Conservation (phyloP, 2,113 vertebrate species). For the Merops nubicus region DNA sequence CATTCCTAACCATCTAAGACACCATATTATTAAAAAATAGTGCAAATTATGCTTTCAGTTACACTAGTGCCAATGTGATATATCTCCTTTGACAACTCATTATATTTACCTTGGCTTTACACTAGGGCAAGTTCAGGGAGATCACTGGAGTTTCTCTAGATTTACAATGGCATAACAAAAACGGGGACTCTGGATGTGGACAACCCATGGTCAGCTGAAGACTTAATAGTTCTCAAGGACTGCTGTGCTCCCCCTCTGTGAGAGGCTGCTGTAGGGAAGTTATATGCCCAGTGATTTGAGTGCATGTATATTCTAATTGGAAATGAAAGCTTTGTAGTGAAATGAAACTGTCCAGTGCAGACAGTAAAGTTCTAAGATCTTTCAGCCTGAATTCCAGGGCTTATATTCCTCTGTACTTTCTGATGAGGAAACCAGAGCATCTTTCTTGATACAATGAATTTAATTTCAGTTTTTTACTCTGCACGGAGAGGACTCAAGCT, state of each 20-base stretch:
- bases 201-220: not conserved
- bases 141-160: constrained; percentile 10
- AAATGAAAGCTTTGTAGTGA: not conserved
- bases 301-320: not conserved
- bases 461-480: not conserved
- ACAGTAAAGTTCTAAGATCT: not conserved
- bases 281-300: not conserved
- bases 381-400: not conserved
- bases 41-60: constrained; percentile 48
- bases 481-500: not conserved
- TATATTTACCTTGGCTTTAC: constrained; percentile 50
- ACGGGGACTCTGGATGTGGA: not conserved
- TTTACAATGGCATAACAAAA: constrained; percentile 44
- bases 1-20: constrained; percentile 41
- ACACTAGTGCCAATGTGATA: not conserved
- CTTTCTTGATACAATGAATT: not conserved
- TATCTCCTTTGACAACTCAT: constrained; percentile 33
- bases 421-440: not conserved
- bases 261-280: not conserved
- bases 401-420: not conserved
- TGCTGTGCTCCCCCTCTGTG: not conserved
- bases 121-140: not conserved
- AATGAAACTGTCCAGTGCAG: not conserved
- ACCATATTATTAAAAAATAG: constrained; percentile 37
- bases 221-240: not conserved